Evolutionary conservation across 2,888 invertebrate genomes (phyloP), one percentile per base, ranked within the genome.

Genomic region (Macaria liturata): DNA sequence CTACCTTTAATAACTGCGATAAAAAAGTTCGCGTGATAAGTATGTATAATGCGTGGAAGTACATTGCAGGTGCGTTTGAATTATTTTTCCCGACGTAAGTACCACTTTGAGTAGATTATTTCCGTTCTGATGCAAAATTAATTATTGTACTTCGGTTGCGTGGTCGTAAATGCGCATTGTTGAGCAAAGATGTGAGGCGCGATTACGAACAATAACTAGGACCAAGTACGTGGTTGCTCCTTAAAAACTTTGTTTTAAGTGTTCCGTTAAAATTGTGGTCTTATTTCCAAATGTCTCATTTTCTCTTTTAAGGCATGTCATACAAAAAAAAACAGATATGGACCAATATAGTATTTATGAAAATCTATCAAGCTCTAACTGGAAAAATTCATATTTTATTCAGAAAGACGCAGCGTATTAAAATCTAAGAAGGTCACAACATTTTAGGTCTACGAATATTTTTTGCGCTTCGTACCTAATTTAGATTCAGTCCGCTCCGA

Each of bases 61-160:
- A 69, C 70, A 68, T 74, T 71, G 67, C 67, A 70, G 66, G 70
- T 74, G 72, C 68, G 70, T 77, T 59, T 73, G 71, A 75, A 74
- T 62, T 57, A 62, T 62, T 72, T 75, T 78, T 76, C 70, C 69
- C 64, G 65, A 70, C 73, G 68, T 71, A 71, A 37, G 34, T 42
- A 4, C 70, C 72, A 69, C 66, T 71, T 65, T 63, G 65, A 61
- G 70, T 68, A 68, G 62, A 69, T 64, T 70, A 73, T 80, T 83
- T 79, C 78, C 78, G 76, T 78, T 80, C 67, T 62, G 70, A 75
- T 76, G 71, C 74, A 66, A 76, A 77, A 76, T 69, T 72, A 74
- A 75, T 78, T 71, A 45, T 37, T 45, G 45, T 51, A 62, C 56
- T 56, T 64, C 59, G 61, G 53, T 75, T 68, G 70, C 69, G 67